phyloP scores from a whole-genome alignment of 2,797 vertebrate genomes.

The Acridotheres tristis region DNA sequence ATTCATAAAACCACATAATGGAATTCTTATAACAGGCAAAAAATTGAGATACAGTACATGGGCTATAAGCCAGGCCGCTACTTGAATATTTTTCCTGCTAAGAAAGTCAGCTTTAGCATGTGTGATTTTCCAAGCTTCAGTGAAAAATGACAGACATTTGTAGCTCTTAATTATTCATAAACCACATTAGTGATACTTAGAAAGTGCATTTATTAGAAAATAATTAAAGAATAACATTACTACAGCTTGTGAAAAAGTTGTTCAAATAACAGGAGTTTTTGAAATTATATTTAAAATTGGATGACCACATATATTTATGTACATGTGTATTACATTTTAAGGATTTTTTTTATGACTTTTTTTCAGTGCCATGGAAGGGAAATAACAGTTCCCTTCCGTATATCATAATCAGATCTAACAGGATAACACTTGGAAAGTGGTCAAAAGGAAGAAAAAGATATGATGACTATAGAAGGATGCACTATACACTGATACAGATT shows the following conservation, averaged over 20 bases:
- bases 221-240: not conserved
- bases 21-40: slow-evolving; percentile 24
- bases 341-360: not conserved
- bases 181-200: not conserved
- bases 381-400: not conserved
- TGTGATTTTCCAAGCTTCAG: not conserved
- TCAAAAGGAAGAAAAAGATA: not conserved
- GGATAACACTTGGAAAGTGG: not conserved
- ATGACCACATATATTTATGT: not conserved
- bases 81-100: not conserved
- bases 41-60: not conserved
- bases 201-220: not conserved
- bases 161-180: slow-evolving; percentile 17
- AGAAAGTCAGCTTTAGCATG: not conserved
- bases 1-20: slow-evolving; percentile 15
- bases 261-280: not conserved
- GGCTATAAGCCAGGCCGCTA: not conserved
- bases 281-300: not conserved
- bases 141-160: not conserved
- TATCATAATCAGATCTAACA: not conserved
- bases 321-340: not conserved
- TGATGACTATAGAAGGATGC: not conserved
- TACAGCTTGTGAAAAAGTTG: not conserved
- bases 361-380: not conserved
- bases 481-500: not conserved